Conservation (phyloP, 2,888 invertebrate species). For the Adela reaumurella region DNA sequence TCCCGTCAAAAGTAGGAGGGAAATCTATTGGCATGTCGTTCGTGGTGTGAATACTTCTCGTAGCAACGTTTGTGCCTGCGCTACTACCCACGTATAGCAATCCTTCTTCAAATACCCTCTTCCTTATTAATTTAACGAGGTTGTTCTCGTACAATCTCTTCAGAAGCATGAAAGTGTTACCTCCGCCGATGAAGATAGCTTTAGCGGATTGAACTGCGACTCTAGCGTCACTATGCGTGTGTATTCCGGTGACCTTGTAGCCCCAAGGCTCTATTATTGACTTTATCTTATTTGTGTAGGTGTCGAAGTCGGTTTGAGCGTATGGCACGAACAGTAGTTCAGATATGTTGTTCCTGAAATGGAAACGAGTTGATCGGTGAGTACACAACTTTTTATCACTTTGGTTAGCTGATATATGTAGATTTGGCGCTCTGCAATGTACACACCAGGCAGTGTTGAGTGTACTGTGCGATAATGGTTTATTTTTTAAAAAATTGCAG, state of each 20-base stretch:
- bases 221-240: constrained; percentile 53
- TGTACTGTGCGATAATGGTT: constrained; percentile 2
- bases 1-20: constrained; percentile 69
- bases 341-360: constrained; percentile 59
- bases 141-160: constrained; percentile 67
- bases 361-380: too few relatives aligned
- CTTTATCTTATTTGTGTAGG: constrained; percentile 60
- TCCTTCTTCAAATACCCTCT: constrained; percentile 60
- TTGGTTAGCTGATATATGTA: background rate
- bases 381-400: too few relatives aligned
- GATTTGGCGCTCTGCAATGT: background rate
- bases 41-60: constrained; percentile 74
- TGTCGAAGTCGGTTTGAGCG: constrained; percentile 64
- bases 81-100: constrained; percentile 74
- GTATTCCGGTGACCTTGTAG: constrained; percentile 62
- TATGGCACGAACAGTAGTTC: constrained; percentile 73
- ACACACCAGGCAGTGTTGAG: background rate
- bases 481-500: constrained; percentile 3
- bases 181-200: constrained; percentile 76
- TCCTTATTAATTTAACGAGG: constrained; percentile 60
- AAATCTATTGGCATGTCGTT: constrained; percentile 87
- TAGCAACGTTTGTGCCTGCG: constrained; percentile 82
- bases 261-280: constrained; percentile 63
- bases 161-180: constrained; percentile 74
- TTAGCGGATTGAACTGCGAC: constrained; percentile 58